Base-by-base conservation (phyloP, 2,888 invertebrate species). In the Ornithoptera alexandrae region DNA sequence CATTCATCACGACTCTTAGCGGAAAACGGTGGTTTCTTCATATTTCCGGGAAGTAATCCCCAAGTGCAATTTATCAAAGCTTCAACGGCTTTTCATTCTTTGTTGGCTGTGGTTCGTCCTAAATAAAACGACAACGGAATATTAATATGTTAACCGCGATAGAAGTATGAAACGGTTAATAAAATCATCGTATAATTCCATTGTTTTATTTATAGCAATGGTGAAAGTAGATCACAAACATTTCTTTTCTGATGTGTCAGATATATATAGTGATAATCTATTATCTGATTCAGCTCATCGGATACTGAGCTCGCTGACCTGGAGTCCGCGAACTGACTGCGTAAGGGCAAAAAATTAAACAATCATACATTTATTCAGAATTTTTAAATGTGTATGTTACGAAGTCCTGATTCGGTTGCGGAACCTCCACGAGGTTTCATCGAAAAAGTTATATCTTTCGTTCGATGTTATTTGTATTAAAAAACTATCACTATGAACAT, bases 1-100 rank as follows among this genome's bases (percentile, higher is more conserved):
- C 67, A 70, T 70, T 67, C 66, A 59, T 70, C 66, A 70, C 59
- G 42, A 39, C 39, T 59, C 66, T 63, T 70, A 63, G 70, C 67
- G 66, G 66, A 70, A 67, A 70, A 62, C 66, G 70, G 63, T 63
- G 70, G 66, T 70, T 70, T 70, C 70, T 70, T 70, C 70, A 70
- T 70, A 70, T 70, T 70, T 70, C 70, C 70, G 58, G 66, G 59
- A 63, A 70, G 70, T 70, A 70, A 70, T 70, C 70, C 67, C 66
- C 63, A 60, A 70, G 70, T 63, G 66, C 70, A 70, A 70, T 70
- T 70, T 70, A 70, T 70, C 70, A 70, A 70, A 66, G 63, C 66
- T 67, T 70, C 70, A 67, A 60, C 70, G 70, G 69, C 70, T 70
- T 63, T 67, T 60, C 63, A 67, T 63, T 69, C 65, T 70, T 65